Base-by-base conservation (phyloP, 2,797 vertebrate species). In the Enteromius unitaeniatus region DNA sequence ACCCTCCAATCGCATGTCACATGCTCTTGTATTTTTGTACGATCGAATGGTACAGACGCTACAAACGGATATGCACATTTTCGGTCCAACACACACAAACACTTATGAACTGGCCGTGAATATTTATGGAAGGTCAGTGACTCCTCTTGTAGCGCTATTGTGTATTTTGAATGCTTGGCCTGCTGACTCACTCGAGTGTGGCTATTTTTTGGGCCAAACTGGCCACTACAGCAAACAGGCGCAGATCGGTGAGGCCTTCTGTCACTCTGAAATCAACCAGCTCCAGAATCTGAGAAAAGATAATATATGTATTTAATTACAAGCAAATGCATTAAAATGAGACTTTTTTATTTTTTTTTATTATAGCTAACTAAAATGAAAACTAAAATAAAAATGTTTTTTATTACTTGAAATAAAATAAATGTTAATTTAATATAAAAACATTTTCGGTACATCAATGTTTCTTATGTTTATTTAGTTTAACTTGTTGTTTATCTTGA, bases 221-320 rank as follows among this genome's bases (percentile, higher is more conserved):
- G 83, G 96, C 96, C 87, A 97, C 95, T 89, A 95, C 96, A 0
- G 96, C 96, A 86, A 97, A 98, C 91, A 99, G 97, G 93, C 95
- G 92, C 91, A 97, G 94, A 94, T 97, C 97, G 93, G 97, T 96
- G 79, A 95, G 96, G 87, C 97, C 97, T 94, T 98, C 97, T 93
- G 96, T 97, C 95, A 98, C 96, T 91, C 94, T 95, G 95, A 97
- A 96, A 94, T 95, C 96, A 94, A 96, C 96, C 95, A 97, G 95
- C 95, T 97, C 95, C 89, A 97, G 93, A 94, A 99, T 97, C 97
- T 98, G 89, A 91, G 90, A 90, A 89, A 0, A 77, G 4, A 77
- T 49, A 2, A 40, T 5, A 58, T 7, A 72, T n/a, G 34, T 13
- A 65, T 60, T 49, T 68, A 72, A 37, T 51, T 60, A 23, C n/a